phyloP scores from a whole-genome alignment of 2,888 invertebrate species.

The Microctonus aethiopoides region DNA sequence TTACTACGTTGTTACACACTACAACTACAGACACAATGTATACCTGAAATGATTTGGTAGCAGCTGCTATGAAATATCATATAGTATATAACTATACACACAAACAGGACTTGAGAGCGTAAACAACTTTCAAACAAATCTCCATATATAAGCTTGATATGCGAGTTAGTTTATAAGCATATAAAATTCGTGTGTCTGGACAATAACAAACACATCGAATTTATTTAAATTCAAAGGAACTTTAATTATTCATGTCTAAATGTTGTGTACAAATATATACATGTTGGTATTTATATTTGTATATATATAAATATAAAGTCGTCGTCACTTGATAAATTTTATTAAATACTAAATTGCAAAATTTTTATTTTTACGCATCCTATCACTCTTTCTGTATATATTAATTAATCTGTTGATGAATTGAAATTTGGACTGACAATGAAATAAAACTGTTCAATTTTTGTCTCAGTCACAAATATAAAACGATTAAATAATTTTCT shows the following conservation, averaged over 20 bases:
- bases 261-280: too few relatives aligned
- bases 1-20: neutral
- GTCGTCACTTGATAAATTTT: slow-evolving; percentile 32
- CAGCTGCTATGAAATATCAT: slow-evolving; percentile 18
- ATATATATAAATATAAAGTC: neutral
- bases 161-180: neutral
- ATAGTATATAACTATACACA: slow-evolving; percentile 21
- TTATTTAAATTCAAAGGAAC: slow-evolving; percentile 52
- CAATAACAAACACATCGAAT: slow-evolving; percentile 40
- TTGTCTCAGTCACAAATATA: too few relatives aligned
- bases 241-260: slow-evolving; percentile 54
- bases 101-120: slow-evolving; percentile 22
- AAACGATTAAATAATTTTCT: neutral
- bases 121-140: slow-evolving; percentile 36
- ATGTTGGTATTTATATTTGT: too few relatives aligned
- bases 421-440: too few relatives aligned
- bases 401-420: too few relatives aligned
- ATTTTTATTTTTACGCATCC: slow-evolving; percentile 23
- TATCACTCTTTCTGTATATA: too few relatives aligned
- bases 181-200: too few relatives aligned
- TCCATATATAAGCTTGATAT: neutral
- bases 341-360: slow-evolving; percentile 35
- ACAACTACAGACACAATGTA: neutral
- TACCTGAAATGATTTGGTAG: neutral
- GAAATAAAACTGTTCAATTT: too few relatives aligned